phyloP scores from a whole-genome alignment of 2,888 invertebrate genomes.

The Polietes domitor region DNA sequence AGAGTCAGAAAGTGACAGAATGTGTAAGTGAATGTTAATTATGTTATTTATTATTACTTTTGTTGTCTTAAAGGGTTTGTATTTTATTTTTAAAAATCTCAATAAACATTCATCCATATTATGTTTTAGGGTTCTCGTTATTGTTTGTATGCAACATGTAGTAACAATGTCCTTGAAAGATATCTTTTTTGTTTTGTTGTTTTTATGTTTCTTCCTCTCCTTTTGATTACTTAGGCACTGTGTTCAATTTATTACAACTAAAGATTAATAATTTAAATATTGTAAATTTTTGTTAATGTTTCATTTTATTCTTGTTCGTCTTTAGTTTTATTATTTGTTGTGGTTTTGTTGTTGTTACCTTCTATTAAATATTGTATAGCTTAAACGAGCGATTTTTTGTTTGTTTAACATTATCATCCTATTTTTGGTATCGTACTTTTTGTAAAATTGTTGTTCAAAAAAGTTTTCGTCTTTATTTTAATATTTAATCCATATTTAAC shows the following conservation, averaged over 20 bases:
- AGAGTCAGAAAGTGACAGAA: slow-evolving; percentile 27
- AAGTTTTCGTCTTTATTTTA: slow-evolving; percentile 46
- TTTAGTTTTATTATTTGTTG: slow-evolving; percentile 45
- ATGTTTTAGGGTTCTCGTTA: slow-evolving; percentile 56
- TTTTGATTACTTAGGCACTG: slow-evolving; percentile 81
- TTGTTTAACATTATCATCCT: slow-evolving; percentile 52
- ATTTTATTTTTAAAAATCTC: slow-evolving; percentile 62
- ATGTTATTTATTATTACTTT: slow-evolving; percentile 53
- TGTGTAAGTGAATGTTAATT: slow-evolving; percentile 57
- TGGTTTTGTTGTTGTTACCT: slow-evolving; percentile 53
- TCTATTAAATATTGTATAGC: slow-evolving; percentile 60
- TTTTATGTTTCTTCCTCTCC: slow-evolving; percentile 43
- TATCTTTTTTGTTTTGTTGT: slow-evolving; percentile 63
- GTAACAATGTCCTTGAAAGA: slow-evolving; percentile 80
- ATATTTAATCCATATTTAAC: slow-evolving; percentile 63
- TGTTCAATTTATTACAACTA: slow-evolving; percentile 80
- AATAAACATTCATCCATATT: slow-evolving; percentile 51
- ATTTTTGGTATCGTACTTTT: slow-evolving; percentile 36
- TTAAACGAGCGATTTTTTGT: slow-evolving; percentile 51
- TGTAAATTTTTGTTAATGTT: slow-evolving; percentile 68
- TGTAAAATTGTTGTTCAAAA: slow-evolving; percentile 64
- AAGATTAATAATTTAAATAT: slow-evolving; percentile 76
- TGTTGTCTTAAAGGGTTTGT: slow-evolving; percentile 52
- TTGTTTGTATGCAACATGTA: slow-evolving; percentile 69
- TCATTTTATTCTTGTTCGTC: slow-evolving; percentile 65